Evolutionary conservation across 1,140 invertebrate species (phyloP).

Genomic region (Scaptomyza hsui): DNA sequence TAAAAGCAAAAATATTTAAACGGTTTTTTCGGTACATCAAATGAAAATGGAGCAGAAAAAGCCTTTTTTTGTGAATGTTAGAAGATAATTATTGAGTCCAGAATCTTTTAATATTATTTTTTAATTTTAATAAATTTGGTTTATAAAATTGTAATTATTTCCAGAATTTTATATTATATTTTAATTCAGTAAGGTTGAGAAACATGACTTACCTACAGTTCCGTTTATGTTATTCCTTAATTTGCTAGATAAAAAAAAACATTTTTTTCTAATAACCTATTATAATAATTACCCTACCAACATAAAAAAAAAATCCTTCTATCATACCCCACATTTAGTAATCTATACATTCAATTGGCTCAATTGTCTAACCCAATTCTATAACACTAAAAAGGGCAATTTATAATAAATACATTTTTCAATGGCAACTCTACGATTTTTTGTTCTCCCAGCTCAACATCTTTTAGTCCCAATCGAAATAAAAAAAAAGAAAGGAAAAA

Average conservation of each 20-base stretch:
- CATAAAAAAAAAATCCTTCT: neutral
- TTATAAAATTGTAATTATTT: too few relatives aligned
- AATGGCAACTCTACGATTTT: constrained; percentile 71
- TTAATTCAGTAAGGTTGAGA: too few relatives aligned
- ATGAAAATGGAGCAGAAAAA: neutral
- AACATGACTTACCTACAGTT: too few relatives aligned
- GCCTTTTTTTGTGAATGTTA: too few relatives aligned
- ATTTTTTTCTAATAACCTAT: too few relatives aligned
- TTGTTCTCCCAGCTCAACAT: constrained; percentile 16
- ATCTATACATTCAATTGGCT: constrained; percentile 16
- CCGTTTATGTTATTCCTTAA: too few relatives aligned
- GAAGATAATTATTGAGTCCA: too few relatives aligned
- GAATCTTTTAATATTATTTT: too few relatives aligned
- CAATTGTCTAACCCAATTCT: constrained; percentile 57
- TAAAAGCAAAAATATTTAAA: constrained; percentile 2
- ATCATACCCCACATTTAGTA: neutral
- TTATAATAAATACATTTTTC: constrained; percentile 67
- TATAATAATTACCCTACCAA: too few relatives aligned
- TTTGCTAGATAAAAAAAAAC: too few relatives aligned
- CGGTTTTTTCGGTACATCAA: neutral
- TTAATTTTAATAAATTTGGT: too few relatives aligned
- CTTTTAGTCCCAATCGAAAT: neutral
- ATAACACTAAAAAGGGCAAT: constrained; percentile 43
- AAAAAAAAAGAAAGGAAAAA: constrained; percentile 21
- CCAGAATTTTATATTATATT: too few relatives aligned